Evolutionary conservation across 2,113 vertebrate genomes (phyloP).

Genomic region (Salvelinus alpinus): DNA sequence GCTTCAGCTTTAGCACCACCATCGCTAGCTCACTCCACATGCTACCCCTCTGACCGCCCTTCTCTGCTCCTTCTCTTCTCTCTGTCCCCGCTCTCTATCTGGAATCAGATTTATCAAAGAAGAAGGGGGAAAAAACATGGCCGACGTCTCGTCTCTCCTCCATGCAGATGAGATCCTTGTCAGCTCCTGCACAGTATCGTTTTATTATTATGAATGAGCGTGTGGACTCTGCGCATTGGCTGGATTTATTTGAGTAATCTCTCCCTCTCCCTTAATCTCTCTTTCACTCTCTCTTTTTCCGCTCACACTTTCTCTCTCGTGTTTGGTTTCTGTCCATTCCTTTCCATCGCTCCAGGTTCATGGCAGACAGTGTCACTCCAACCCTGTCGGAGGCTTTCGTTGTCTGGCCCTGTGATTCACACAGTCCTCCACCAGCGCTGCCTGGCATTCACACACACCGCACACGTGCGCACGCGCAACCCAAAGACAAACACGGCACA

Average conservation of each 20-base stretch:
- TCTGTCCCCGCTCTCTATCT: conserved; percentile 32
- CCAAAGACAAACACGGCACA: conserved; percentile 60
- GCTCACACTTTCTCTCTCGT: conserved; percentile 41
- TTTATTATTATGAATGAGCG: conserved; percentile 44
- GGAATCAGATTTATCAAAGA: conserved; percentile 35
- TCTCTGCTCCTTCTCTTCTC: conserved; percentile 21
- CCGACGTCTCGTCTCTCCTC: conserved; percentile 38
- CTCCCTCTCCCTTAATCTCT: conserved; percentile 29
- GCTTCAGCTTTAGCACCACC: conserved; percentile 36
- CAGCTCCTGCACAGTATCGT: conserved; percentile 51
- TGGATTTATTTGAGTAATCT: conserved; percentile 54
- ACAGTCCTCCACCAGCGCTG: conserved; percentile 26
- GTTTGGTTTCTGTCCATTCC: conserved; percentile 44
- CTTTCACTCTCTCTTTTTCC: conserved; percentile 24
- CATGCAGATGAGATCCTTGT: conserved; percentile 29
- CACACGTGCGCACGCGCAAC: conserved; percentile 40
- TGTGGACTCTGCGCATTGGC: conserved; percentile 35
- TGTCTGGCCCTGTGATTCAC: conserved; percentile 47
- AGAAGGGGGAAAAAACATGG: conserved; percentile 42
- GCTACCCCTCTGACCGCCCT: conserved; percentile 44
- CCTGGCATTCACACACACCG: conserved; percentile 13
- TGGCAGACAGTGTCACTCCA: conserved; percentile 36
- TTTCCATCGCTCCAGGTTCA: conserved; percentile 26
- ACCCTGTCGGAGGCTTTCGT: conserved; percentile 35
- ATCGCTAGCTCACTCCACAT: conserved; percentile 26